Base-by-base conservation (phyloP, 2,113 vertebrate species). In the Opisthocomus hoazin region DNA sequence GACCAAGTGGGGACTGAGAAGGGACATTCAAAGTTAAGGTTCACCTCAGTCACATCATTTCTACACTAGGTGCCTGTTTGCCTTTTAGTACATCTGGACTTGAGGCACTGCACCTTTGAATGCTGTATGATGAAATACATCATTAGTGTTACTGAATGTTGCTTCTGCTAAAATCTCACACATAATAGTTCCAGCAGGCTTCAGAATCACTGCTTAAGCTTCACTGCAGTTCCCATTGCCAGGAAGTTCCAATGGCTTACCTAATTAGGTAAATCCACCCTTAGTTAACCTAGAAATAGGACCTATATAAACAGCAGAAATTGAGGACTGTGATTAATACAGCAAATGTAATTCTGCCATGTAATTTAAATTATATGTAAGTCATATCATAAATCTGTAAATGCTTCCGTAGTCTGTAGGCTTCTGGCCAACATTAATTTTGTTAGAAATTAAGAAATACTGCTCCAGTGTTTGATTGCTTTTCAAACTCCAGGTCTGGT, bases 311-410 rank as follows among this genome's bases (percentile, higher is more conserved):
- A 81, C 68, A 94, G 36, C 34, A 70, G 43, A 89, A 87, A 75
- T 58, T 81, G 39, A 84, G 39, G 43, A 64, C 56, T 86, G 73
- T 89, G 73, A 87, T 95, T 94, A 92, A 95, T 87, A 60, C 32
- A 89, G 51, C 21, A 94, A 92, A 94, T 84, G 46, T 81, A 78
- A 81, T 89, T 86, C 84, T 91, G 56, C 34, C 21, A 20, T 71
- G 46, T 78, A 81, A 92, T 84, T 91, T 81, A 82, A 91, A 76
- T 95, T 68, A 51, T 50, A 51, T 48, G 14, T 64, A 75, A 78
- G 43, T 75, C 56, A 22, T 53, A 48, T 45, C 79, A 91, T 78
- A 89, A 89, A 94, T 84, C 73, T 91, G 14, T 68, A 94, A 93
- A 78, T 84, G 69, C 65, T 95, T 92, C 68, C 0, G 0, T 74